A percentile compares a stretch with the other conserved stretches of the same genome.
Evolutionary conservation across 2,113 vertebrate species (phyloP).

Genomic region (Sialia sialis): DNA sequence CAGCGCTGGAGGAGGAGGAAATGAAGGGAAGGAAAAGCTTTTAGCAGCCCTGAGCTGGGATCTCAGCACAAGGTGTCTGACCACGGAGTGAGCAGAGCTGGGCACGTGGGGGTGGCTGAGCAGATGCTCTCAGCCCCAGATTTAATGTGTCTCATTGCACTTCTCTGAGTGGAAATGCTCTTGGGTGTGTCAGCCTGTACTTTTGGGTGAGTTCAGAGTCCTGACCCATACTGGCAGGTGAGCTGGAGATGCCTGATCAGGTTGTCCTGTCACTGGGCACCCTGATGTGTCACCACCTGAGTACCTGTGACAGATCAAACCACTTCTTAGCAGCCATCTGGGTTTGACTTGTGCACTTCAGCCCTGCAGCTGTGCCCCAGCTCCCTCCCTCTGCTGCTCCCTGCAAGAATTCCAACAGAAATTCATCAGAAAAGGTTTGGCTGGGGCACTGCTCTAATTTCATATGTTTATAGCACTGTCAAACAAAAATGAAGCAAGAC

Average conservation of each 20-base stretch:
- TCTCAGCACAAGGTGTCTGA: conserved; percentile 56
- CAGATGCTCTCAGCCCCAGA: background rate
- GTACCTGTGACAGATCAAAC: background rate
- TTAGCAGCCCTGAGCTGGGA: background rate
- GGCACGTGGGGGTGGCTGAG: background rate
- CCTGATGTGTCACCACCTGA: background rate
- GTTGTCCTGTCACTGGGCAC: background rate
- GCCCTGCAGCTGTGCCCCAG: background rate
- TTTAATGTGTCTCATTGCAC: background rate
- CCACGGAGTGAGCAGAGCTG: background rate
- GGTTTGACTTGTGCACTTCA: background rate
- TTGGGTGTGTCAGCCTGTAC: background rate
- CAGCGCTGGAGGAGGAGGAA: conserved; percentile 54
- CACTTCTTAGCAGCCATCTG: background rate
- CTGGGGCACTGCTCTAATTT: background rate
- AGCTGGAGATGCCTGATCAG: background rate
- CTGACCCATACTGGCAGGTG: background rate
- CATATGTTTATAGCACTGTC: conserved; percentile 39
- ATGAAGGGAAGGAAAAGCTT: conserved; percentile 63
- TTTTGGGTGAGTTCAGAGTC: background rate
- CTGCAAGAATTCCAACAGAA: conserved; percentile 14
- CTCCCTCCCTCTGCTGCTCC: background rate
- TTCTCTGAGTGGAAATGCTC: background rate
- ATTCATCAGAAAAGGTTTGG: conserved; percentile 31
- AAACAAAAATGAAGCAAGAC: conserved; percentile 36